Evolutionary conservation across 2,888 invertebrate species (phyloP), one percentile per base, ranked within the genome.

Genomic region (Erpobdella octoculata): DNA sequence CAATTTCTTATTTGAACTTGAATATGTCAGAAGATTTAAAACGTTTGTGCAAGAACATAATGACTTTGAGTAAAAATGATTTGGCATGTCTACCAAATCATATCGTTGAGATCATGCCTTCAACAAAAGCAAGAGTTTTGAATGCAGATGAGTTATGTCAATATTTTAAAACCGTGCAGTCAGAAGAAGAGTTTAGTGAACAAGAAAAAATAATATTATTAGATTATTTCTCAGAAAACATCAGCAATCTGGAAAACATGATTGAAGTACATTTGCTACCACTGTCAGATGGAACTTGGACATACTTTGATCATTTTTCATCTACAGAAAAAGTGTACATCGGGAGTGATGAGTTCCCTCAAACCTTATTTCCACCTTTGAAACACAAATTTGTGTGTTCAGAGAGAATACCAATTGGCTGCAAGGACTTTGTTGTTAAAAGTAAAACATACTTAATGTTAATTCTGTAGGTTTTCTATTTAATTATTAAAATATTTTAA

Each of bases 231-330:
- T 33, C 38, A 21, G 71, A 69, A 65, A 21, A 59, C 25, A 38
- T 53, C 21, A 53, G n/a, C 2, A 53, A 53, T 28, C 21, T 53
- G 6, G 28, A 53, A 53, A 6, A 4, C 15, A 53, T 77, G 33
- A 15, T 28, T n/a, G 73, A 62, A 4, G 36, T 75, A 12, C 46
- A 73, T 28, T 71, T 77, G 41, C 65, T 77, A 35, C 77, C 77
- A 12, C 72, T 76, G 21, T 70, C 71, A n/a, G 71, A 74, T 68
- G 72, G 70, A 2, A 65, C 48, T 38, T 76, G 76, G 67, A 71
- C 71, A 5, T 37, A n/a, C 12, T 77, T 76, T 68, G n/a, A 38
- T 31, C 37, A 25, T 12, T 2, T 12, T 21, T 18, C 15, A 15
- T 15, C 48, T 9, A 41, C 18, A 4, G 31, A 62, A 15, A 18